Evolutionary conservation across 2,888 invertebrate species (phyloP).

Genomic region (Andricus curvator): DNA sequence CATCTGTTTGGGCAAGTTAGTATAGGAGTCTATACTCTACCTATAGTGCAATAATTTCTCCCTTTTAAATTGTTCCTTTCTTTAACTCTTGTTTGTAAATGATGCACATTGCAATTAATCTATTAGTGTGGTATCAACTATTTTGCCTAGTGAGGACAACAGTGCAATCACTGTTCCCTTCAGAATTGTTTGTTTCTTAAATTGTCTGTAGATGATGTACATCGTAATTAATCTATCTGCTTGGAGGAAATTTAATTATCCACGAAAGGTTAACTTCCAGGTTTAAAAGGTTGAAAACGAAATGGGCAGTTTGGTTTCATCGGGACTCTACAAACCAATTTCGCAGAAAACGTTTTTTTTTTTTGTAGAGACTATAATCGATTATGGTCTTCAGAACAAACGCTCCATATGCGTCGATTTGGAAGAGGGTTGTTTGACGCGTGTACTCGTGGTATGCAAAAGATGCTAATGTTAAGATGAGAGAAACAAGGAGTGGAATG

Average conservation of each 20-base stretch:
- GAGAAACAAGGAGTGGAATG: constrained; percentile 62
- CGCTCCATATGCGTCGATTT: constrained; percentile 32
- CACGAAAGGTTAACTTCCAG: too few relatives aligned
- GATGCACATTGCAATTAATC: neutral
- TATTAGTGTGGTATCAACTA: neutral
- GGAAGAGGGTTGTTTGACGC: constrained; percentile 44
- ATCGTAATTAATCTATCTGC: neutral
- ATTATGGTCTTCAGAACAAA: constrained; percentile 16
- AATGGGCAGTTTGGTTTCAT: constrained; percentile 15
- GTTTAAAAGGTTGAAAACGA: neutral
- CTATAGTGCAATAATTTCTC: too few relatives aligned
- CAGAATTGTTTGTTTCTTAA: neutral
- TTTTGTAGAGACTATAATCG: neutral
- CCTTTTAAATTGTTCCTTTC: too few relatives aligned
- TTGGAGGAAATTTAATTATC: too few relatives aligned
- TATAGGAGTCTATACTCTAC: too few relatives aligned
- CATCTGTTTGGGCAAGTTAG: too few relatives aligned
- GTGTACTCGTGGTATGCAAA: constrained; percentile 48
- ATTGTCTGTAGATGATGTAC: neutral
- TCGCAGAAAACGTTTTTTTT: constrained; percentile 18
- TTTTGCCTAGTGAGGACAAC: too few relatives aligned
- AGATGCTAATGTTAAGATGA: constrained; percentile 53
- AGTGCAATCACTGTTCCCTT: too few relatives aligned
- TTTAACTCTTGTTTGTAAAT: too few relatives aligned
- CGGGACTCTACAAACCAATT: constrained; percentile 1